Evolutionary conservation across 1,140 invertebrate genomes (phyloP).

Genomic region (Tribolium madens): DNA sequence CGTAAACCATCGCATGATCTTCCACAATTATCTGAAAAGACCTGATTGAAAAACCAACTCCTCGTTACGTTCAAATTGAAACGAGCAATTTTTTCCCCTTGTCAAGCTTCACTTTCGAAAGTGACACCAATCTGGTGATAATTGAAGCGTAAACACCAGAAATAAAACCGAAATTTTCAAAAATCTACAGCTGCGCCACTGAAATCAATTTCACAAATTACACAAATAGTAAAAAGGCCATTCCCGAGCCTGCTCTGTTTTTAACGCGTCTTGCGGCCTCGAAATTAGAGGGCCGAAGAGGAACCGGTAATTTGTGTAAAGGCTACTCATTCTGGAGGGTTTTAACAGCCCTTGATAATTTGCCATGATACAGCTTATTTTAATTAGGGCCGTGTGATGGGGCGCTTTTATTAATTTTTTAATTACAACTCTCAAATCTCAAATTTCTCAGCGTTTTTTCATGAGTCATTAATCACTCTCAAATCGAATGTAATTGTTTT

Average conservation of each 20-base stretch:
- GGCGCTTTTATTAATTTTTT: slow-evolving; percentile 50
- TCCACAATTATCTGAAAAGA: neutral
- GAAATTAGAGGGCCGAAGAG: slow-evolving; percentile 58
- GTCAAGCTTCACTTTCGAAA: neutral
- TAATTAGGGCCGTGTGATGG: slow-evolving; percentile 47
- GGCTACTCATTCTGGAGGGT: slow-evolving; percentile 57
- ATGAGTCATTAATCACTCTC: neutral
- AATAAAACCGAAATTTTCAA: slow-evolving; percentile 18
- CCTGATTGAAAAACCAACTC: neutral
- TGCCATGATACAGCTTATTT: slow-evolving; percentile 55
- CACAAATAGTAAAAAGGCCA: slow-evolving; percentile 57
- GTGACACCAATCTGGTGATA: slow-evolving; percentile 17
- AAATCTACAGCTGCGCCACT: slow-evolving; percentile 1
- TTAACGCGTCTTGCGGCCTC: slow-evolving; percentile 53
- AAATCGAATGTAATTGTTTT: neutral
- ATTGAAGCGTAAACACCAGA: slow-evolving; percentile 45
- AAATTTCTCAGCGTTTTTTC: neutral
- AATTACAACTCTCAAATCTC: slow-evolving; percentile 44
- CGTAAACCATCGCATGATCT: slow-evolving; percentile 16
- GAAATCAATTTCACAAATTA: slow-evolving; percentile 56
- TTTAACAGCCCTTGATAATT: slow-evolving; percentile 48
- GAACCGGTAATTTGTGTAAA: slow-evolving; percentile 57
- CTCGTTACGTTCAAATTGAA: neutral
- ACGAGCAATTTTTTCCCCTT: neutral
- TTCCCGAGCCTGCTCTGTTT: slow-evolving; percentile 48